Conservation (phyloP, 2,888 invertebrate genomes). For the Tillus elongatus region DNA sequence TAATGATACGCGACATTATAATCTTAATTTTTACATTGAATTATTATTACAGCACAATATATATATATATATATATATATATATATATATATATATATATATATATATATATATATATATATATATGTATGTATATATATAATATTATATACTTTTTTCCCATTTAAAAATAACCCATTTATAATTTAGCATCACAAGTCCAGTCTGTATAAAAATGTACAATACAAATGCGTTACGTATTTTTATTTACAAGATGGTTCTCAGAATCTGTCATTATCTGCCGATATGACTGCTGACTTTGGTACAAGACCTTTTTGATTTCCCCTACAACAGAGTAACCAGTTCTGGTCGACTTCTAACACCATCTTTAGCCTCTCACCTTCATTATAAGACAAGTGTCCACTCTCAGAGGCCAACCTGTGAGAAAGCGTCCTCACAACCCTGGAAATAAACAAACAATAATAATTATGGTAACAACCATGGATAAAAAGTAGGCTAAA, state of each 20-base stretch:
- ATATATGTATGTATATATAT: too few species aligned
- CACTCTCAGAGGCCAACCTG: slow-evolving; percentile 65
- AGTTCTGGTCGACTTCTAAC: slow-evolving; percentile 66
- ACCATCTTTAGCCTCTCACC: slow-evolving; percentile 65
- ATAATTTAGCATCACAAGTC: too few species aligned
- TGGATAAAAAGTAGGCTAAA: not conserved
- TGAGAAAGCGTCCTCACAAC: slow-evolving; percentile 67
- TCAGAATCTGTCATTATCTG: slow-evolving; percentile 34
- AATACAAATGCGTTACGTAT: slow-evolving; percentile 19
- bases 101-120: too few species aligned
- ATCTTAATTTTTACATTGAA: too few species aligned
- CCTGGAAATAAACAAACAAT: slow-evolving; percentile 38
- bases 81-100: too few species aligned
- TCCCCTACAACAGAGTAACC: slow-evolving; percentile 66
- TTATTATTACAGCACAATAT: too few species aligned
- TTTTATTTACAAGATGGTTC: slow-evolving; percentile 21
- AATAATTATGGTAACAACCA: not conserved
- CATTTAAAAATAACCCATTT: too few species aligned
- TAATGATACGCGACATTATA: too few species aligned
- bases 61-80: too few species aligned
- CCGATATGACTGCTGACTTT: slow-evolving; percentile 54
- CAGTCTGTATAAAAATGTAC: slow-evolving; percentile 32
- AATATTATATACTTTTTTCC: too few species aligned
- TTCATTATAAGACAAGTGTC: slow-evolving; percentile 68
- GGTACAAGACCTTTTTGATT: slow-evolving; percentile 71